A percentile compares a stretch with the other conserved stretches of the same genome.
Evolutionary conservation across 2,888 invertebrate genomes (phyloP).

Genomic region (Meiosimyza decipiens): DNA sequence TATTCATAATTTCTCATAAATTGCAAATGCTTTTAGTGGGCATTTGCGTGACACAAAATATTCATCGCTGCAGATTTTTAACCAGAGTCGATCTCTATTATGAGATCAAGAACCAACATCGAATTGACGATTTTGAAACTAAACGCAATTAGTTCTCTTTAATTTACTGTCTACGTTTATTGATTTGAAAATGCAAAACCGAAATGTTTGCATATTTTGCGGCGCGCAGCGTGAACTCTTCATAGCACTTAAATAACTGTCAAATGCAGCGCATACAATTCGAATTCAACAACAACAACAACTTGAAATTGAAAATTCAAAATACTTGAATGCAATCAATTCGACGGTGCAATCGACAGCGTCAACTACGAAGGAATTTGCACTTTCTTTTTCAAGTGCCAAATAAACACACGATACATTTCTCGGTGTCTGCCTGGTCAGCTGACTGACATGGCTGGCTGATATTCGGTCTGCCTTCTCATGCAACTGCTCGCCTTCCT

Average conservation of each 20-base stretch:
- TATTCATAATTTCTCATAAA: too few relatives aligned
- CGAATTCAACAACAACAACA: background rate
- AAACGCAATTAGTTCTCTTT: too few relatives aligned
- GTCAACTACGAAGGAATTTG: background rate
- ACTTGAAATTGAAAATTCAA: conserved; percentile 15
- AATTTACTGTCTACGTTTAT: too few relatives aligned
- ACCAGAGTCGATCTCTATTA: too few relatives aligned
- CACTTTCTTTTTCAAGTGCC: conserved; percentile 2
- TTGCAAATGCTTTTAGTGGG: too few relatives aligned
- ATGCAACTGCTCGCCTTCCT: background rate
- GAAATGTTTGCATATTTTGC: conserved; percentile 2
- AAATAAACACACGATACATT: background rate
- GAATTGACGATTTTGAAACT: too few relatives aligned
- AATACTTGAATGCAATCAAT: conserved; percentile 7
- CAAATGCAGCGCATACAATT: conserved; percentile 4
- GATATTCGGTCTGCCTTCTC: too few relatives aligned
- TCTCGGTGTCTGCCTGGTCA: background rate
- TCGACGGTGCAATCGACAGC: background rate
- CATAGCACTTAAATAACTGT: conserved; percentile 19
- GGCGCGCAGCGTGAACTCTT: background rate
- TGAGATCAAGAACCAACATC: too few relatives aligned
- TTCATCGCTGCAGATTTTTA: too few relatives aligned
- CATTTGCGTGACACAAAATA: too few relatives aligned
- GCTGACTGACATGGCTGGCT: too few relatives aligned
- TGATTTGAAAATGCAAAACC: background rate